Percentiles rank a stretch among this genome's conserved stretches.
These are phyloP conservation scores for Rhynchopsitta pachyrhyncha DNA, from an alignment of 2,113 vertebrate species.

Conservation along the genomic window DNA sequence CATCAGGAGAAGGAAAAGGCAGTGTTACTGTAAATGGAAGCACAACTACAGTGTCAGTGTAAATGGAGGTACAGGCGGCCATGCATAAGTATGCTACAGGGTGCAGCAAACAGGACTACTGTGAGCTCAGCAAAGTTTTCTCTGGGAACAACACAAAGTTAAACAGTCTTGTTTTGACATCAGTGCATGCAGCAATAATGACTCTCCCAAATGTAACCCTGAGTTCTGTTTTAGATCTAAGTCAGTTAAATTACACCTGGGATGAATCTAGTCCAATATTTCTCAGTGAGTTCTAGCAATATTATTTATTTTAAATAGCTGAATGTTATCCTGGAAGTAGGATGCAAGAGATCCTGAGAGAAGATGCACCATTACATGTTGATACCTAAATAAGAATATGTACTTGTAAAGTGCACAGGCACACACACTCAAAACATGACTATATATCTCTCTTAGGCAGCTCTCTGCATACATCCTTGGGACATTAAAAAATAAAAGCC, in stretches of 20 bases:
- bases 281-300: background rate
- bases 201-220: background rate
- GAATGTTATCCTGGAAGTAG: background rate
- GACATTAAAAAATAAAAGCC: background rate
- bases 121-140: background rate
- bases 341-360: background rate
- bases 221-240: background rate
- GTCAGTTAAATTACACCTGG: background rate
- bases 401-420: background rate
- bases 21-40: background rate
- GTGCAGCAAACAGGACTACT: background rate
- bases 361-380: background rate
- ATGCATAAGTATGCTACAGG: background rate
- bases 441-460: background rate
- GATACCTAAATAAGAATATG: background rate
- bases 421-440: background rate
- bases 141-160: background rate
- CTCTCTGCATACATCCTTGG: background rate
- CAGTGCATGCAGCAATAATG: background rate
- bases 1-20: background rate
- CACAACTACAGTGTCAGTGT: background rate
- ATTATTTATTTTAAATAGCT: slow-evolving; percentile 2
- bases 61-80: background rate
- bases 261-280: background rate
- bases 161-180: background rate